phyloP scores from a whole-genome alignment of 2,888 invertebrate genomes.

The Syrphus vitripennis region DNA sequence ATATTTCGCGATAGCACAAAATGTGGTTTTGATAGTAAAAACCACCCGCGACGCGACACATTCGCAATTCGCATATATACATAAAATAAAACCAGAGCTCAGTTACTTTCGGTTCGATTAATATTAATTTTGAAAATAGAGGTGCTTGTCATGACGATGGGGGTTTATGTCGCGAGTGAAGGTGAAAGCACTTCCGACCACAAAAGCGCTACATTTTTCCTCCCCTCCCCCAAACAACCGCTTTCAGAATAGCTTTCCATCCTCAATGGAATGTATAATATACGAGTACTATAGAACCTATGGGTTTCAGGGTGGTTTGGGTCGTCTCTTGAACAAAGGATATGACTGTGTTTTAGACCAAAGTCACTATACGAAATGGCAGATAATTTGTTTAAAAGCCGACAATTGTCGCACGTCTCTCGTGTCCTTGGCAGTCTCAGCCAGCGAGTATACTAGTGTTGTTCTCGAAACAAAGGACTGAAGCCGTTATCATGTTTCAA shows the following conservation, averaged over 20 bases:
- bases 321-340: slow-evolving; percentile 2
- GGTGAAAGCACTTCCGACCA: slow-evolving; percentile 40
- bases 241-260: slow-evolving; percentile 23
- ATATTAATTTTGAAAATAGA: slow-evolving; percentile 66
- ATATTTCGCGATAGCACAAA: slow-evolving; percentile 48
- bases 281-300: too few species aligned
- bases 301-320: neutral
- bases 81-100: slow-evolving; percentile 19
- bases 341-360: slow-evolving; percentile 40
- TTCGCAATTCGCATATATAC: neutral
- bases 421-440: slow-evolving; percentile 17
- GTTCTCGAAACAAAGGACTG: neutral
- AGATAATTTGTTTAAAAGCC: slow-evolving; percentile 69
- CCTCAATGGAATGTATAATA: neutral
- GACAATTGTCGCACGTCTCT: slow-evolving; percentile 53
- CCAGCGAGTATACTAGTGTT: neutral
- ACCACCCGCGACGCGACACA: neutral
- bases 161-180: neutral
- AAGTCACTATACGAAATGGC: slow-evolving; percentile 61
- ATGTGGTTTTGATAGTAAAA: slow-evolving; percentile 54
- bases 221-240: too few species aligned
- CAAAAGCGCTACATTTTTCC: slow-evolving; percentile 19
- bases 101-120: slow-evolving; percentile 63
- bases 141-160: slow-evolving; percentile 17
- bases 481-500: slow-evolving; percentile 42